A percentile compares a stretch with the other conserved stretches of the same genome.
Conservation (phyloP, 2,113 vertebrate genomes). For the Urocitellus parryii region DNA sequence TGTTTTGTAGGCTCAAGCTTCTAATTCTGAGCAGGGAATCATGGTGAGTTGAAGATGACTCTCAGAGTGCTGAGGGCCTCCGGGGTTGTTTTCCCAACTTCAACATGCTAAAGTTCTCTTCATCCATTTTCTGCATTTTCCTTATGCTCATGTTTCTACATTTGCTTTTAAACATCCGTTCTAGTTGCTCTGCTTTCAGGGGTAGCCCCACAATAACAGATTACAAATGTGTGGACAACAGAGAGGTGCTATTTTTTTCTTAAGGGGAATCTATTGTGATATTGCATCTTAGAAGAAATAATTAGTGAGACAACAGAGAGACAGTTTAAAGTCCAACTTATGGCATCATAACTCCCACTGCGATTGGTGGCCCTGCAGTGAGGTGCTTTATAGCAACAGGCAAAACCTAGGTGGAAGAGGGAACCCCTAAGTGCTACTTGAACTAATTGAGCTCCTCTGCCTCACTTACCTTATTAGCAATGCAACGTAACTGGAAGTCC, state of each 20-base stretch:
- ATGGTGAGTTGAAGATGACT: background rate
- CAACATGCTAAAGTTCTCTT: background rate
- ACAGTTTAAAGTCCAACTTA: background rate
- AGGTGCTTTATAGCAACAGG: background rate
- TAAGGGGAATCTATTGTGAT: background rate
- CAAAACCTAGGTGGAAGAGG: background rate
- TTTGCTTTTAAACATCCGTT: constrained; percentile 17
- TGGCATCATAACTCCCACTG: background rate
- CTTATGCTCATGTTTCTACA: background rate
- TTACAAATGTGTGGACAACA: background rate
- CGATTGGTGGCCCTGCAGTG: background rate
- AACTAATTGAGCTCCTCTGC: background rate
- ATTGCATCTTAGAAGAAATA: background rate
- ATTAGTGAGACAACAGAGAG: background rate
- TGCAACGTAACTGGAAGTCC: background rate
- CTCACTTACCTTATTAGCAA: background rate
- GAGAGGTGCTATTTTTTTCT: background rate
- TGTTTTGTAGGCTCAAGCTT: background rate
- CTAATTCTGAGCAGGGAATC: background rate
- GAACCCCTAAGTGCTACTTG: background rate
- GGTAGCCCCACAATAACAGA: background rate
- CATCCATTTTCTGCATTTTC: constrained; percentile 30
- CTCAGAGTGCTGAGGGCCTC: background rate
- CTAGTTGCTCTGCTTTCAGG: background rate
- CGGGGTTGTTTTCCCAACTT: background rate